phyloP scores from a whole-genome alignment of 2,113 vertebrate genomes.

The Vidua macroura region DNA sequence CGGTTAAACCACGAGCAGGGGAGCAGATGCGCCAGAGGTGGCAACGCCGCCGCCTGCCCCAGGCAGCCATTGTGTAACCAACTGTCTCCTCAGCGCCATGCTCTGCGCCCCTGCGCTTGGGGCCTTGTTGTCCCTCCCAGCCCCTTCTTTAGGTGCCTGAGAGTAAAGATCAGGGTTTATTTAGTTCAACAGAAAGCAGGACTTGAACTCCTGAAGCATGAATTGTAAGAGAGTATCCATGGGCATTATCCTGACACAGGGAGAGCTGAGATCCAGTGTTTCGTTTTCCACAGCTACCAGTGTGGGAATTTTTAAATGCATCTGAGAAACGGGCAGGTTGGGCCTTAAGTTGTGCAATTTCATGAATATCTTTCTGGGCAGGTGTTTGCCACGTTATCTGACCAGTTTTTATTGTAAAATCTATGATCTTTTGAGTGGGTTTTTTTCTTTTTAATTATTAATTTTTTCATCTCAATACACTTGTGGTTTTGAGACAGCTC shows the following conservation, averaged over 20 bases:
- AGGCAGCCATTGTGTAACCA: background rate
- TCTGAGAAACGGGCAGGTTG: background rate
- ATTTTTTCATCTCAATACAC: background rate
- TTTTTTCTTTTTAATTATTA: background rate
- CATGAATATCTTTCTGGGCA: background rate
- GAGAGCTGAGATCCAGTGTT: background rate
- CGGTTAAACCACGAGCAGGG: slow-evolving; percentile 79
- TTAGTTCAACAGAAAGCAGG: background rate
- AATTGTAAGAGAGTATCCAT: background rate
- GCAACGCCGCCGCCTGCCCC: background rate
- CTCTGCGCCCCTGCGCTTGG: rapidly evolving
- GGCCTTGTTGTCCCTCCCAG: rapidly evolving
- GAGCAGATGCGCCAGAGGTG: slow-evolving; percentile 72
- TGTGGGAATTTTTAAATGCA: background rate
- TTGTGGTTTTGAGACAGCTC: background rate
- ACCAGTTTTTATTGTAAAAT: background rate
- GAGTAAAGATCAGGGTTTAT: background rate
- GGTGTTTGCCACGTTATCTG: background rate
- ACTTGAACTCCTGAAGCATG: background rate
- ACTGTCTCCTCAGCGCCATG: background rate
- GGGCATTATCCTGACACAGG: background rate
- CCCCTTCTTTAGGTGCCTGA: background rate
- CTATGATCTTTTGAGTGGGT: background rate
- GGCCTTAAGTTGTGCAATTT: background rate
- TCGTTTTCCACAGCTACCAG: background rate